Evolutionary conservation across 2,888 invertebrate genomes (phyloP), one percentile per base, ranked within the genome.

Genomic region (Tenodera sinensis): DNA sequence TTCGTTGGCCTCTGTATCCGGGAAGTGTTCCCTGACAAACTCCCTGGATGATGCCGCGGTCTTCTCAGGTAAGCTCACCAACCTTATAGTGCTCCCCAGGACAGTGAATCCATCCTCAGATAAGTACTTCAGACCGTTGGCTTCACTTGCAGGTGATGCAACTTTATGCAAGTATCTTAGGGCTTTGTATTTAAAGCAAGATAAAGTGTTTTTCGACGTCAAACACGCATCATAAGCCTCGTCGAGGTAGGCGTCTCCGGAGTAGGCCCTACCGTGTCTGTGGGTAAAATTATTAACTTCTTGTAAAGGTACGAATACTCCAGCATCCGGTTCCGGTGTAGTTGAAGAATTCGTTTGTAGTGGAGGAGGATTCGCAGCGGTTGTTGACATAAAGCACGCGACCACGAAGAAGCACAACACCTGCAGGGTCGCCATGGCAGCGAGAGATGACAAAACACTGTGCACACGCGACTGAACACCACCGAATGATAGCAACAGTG

Each of bases 111-210:
- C 87, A 82, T 87, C 87, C 27, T 34, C 42, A 20, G 85, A 85
- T 20, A 47, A 27, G 15, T 82, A 12, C n/a, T 82, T 34, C 12
- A 34, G 20, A 34, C 47, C 85, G 0, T 20, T n/a, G 3, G 12
- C 15, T 27, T 88, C 88, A 8, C 34, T 86, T 93, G 91, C 3
- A 92, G 91, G 1, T 92, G 93, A 89, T 4, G 91, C 92, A 54
- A 92, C 89, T 89, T 92, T 91, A 89, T 93, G 91, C 15, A 93
- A 90, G 93, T 93, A 93, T 84, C 92, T 91, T 8, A 92, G 92
- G 7, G 92, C 92, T 90, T 92, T 92, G 91, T 92, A 93, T 89
- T 93, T 93, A 9, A 93, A 92, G 87, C 93, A 93, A 8, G 91
- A 91, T 25, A 92, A 89, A 6, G 92, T 28, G 9, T 81, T 89